These are phyloP conservation scores for Anoplophora glabripennis DNA, from an alignment of 1,140 invertebrate genomes.

Conservation along the genomic window DNA sequence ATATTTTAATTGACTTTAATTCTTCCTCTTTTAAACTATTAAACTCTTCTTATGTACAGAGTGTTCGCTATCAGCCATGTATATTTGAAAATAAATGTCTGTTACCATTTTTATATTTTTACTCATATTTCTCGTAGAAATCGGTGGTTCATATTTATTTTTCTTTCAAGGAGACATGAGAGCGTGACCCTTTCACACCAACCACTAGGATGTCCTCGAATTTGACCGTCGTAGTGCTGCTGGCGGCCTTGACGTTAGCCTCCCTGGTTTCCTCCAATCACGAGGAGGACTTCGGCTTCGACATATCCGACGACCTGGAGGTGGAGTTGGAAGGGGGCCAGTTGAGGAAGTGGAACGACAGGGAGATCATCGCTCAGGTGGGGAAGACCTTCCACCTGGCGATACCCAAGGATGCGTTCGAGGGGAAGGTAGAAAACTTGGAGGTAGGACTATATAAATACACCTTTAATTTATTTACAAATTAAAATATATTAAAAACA, in stretches of 20 bases:
- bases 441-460: too few species aligned
- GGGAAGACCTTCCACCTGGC: conserved; percentile 38
- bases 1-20: too few species aligned
- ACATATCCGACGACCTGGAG: conserved; percentile 30
- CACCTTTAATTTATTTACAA: too few species aligned
- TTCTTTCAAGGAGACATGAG: not conserved
- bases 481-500: too few species aligned
- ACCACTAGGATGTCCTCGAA: not conserved
- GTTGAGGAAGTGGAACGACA: conserved; percentile 19
- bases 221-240: conserved; percentile 6
- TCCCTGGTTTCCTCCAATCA: not conserved
- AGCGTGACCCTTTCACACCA: not conserved
- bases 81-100: too few species aligned
- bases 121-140: too few species aligned
- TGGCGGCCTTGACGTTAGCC: conserved; percentile 7
- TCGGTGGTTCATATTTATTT: not conserved
- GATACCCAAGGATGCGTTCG: conserved; percentile 48
- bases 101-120: too few species aligned
- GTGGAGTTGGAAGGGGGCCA: conserved; percentile 20
- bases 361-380: conserved; percentile 15
- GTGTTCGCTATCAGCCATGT: too few species aligned
- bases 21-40: too few species aligned
- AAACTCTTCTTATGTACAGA: too few species aligned
- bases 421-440: conserved; percentile 43
- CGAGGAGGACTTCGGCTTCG: conserved; percentile 33